Evolutionary conservation across 1,140 invertebrate species (phyloP).

Genomic region (Cataglyphis hispanica): DNA sequence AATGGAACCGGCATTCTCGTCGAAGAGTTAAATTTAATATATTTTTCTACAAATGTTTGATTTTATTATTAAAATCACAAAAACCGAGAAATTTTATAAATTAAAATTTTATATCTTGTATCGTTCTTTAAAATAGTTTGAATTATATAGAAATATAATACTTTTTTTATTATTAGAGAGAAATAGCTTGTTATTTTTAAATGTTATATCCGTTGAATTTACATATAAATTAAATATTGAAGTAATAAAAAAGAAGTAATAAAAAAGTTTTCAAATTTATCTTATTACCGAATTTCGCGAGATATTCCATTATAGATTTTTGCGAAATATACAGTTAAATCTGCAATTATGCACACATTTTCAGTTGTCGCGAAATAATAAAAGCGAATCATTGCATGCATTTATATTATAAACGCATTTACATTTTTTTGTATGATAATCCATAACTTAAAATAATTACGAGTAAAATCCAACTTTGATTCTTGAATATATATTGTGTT

Average conservation of each 20-base stretch:
- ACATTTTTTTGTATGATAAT: background rate
- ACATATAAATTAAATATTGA: constrained; percentile 2
- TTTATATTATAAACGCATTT: constrained; percentile 14
- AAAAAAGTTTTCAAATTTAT: background rate
- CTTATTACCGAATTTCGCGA: background rate
- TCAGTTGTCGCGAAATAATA: background rate
- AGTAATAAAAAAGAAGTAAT: background rate
- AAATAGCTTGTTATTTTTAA: background rate
- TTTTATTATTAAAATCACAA: background rate
- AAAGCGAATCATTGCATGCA: background rate
- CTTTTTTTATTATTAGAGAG: background rate
- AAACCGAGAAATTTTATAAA: background rate
- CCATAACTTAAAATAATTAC: background rate
- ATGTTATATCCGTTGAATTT: background rate
- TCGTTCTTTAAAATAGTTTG: background rate
- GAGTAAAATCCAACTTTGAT: background rate
- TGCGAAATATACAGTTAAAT: background rate
- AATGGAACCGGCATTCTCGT: background rate
- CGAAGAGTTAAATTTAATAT: background rate
- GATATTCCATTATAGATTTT: constrained; percentile 1
- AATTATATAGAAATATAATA: background rate
- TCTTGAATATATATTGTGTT: background rate
- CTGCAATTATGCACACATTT: background rate
- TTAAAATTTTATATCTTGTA: background rate
- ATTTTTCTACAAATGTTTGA: background rate